Conservation (phyloP, 2,113 vertebrate genomes). For the Phaethon lepturus region DNA sequence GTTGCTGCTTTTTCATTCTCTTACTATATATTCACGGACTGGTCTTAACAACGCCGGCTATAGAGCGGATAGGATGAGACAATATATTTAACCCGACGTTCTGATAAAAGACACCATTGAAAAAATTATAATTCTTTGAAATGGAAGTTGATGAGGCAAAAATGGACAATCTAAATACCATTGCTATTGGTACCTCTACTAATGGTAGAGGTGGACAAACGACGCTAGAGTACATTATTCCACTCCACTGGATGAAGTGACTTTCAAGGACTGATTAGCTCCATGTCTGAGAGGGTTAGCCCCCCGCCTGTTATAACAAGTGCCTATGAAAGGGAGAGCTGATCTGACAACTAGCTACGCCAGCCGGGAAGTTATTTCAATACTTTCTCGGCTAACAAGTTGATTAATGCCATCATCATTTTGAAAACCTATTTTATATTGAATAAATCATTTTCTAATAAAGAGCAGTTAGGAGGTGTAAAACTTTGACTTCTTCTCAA, state of each 20-base stretch:
- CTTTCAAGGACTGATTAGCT: conserved; percentile 75
- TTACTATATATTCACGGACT: neutral
- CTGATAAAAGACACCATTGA: neutral
- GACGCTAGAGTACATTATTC: conserved; percentile 52
- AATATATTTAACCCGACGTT: conserved; percentile 23
- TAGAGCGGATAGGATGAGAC: neutral
- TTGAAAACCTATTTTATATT: conserved; percentile 48
- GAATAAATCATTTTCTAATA: conserved; percentile 66
- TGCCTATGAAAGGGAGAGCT: conserved; percentile 69
- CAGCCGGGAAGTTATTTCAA: conserved; percentile 70
- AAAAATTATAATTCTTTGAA: conserved; percentile 35
- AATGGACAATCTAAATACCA: conserved; percentile 59
- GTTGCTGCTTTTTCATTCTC: conserved; percentile 11
- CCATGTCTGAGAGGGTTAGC: conserved; percentile 73
- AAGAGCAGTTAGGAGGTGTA: conserved; percentile 49
- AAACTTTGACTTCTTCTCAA: conserved; percentile 58
- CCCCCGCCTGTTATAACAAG: conserved; percentile 72
- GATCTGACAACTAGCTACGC: conserved; percentile 64
- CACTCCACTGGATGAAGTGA: conserved; percentile 68
- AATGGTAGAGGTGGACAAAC: conserved; percentile 62
- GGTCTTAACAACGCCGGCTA: neutral
- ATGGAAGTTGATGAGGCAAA: conserved; percentile 48
- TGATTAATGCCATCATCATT: conserved; percentile 70
- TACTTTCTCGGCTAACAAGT: conserved; percentile 61
- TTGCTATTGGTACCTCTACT: neutral